These are phyloP conservation scores for Mionectes macconnelli DNA, from an alignment of 2,113 vertebrate species.

Conservation along the genomic window DNA sequence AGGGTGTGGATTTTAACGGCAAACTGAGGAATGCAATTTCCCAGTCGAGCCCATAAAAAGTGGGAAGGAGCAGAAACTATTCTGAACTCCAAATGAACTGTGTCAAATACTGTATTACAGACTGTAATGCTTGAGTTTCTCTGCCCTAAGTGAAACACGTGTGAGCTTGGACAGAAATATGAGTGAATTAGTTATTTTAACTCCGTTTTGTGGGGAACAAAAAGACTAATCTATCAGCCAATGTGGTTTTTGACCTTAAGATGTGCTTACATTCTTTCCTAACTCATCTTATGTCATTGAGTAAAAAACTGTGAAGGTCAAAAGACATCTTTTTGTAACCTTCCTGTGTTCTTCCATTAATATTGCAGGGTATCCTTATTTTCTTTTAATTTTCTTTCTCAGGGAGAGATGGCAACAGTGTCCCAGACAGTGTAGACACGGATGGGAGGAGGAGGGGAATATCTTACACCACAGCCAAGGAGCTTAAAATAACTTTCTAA, in stretches of 20 bases:
- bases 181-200: constrained; percentile 9
- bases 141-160: not conserved
- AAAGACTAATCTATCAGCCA: constrained; percentile 47
- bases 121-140: constrained; percentile 6
- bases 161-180: not conserved
- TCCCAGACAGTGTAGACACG: constrained; percentile 8
- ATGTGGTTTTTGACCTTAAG: constrained; percentile 47
- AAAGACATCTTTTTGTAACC: not conserved
- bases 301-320: constrained; percentile 48
- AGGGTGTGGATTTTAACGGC: constrained; percentile 42
- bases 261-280: constrained; percentile 12
- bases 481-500: constrained; percentile 49
- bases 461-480: not conserved
- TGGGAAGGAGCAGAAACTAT: constrained; percentile 42
- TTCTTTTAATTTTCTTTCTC: not conserved
- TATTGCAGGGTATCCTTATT: not conserved
- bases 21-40: constrained; percentile 52
- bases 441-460: not conserved
- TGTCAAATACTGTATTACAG: constrained; percentile 45
- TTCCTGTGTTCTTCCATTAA: constrained; percentile 52
- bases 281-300: constrained; percentile 21
- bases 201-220: constrained; percentile 47
- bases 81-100: constrained; percentile 65
- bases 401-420: not conserved
- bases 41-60: constrained; percentile 54